phyloP scores from a whole-genome alignment of 2,888 invertebrate genomes.

The Furcula furcula region DNA sequence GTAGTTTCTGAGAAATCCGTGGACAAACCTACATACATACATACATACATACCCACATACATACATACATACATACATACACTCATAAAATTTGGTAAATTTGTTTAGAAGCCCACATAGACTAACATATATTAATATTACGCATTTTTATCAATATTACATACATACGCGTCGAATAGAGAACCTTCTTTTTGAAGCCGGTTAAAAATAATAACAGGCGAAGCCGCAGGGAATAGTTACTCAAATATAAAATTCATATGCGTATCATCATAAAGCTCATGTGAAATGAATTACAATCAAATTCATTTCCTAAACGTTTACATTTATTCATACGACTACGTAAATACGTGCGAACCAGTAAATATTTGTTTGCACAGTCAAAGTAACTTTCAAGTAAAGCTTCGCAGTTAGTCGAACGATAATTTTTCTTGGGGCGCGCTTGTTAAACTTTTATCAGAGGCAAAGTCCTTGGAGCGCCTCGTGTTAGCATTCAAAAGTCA shows the following conservation, averaged over 20 bases:
- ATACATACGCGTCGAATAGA: too few species aligned
- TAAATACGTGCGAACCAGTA: neutral
- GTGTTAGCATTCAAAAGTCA: constrained; percentile 60
- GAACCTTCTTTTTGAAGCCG: too few species aligned
- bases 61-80: too few species aligned
- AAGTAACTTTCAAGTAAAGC: constrained; percentile 19
- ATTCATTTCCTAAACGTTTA: neutral
- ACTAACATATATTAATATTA: too few species aligned
- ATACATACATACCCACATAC: too few species aligned
- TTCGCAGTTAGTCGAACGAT: constrained; percentile 28
- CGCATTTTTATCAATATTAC: too few species aligned
- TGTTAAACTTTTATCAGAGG: constrained; percentile 52
- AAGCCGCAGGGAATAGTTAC: too few species aligned
- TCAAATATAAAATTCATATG: neutral
- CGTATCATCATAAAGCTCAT: neutral
- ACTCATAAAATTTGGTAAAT: too few species aligned
- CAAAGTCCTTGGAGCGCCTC: constrained; percentile 45
- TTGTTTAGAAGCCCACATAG: too few species aligned
- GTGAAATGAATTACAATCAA: neutral
- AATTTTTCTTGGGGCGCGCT: constrained; percentile 35
- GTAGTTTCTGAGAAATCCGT: too few species aligned
- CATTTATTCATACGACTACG: constrained; percentile 1
- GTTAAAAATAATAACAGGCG: too few species aligned
- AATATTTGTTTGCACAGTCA: constrained; percentile 7
- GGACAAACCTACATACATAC: too few species aligned